These are phyloP conservation scores for Mimachlamys varia DNA, from an alignment of 2,888 invertebrate genomes.

Conservation along the genomic window DNA sequence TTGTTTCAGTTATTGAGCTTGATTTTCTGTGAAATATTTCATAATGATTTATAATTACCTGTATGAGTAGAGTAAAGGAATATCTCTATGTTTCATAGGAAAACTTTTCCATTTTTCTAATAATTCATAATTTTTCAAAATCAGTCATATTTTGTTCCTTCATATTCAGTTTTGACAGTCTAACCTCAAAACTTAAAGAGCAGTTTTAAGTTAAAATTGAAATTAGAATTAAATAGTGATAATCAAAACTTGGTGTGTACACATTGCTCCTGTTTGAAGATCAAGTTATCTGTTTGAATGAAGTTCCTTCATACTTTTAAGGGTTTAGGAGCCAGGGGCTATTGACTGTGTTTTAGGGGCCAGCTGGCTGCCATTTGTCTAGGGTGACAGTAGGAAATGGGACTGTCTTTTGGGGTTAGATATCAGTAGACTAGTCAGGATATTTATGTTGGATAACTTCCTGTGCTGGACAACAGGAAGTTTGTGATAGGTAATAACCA, in stretches of 20 bases:
- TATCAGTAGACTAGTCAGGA: not conserved
- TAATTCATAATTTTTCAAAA: too few relatives aligned
- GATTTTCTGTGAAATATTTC: too few relatives aligned
- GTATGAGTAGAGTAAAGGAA: too few relatives aligned
- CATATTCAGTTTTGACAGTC: too few relatives aligned
- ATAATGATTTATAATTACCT: too few relatives aligned
- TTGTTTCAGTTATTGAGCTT: too few relatives aligned
- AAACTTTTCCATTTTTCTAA: too few relatives aligned
- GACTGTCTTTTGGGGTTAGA: slow-evolving; percentile 9
- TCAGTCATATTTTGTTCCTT: too few relatives aligned
- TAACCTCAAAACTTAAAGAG: not conserved
- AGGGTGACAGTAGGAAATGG: slow-evolving; percentile 27
- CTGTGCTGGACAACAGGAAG: not conserved
- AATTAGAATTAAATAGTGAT: too few relatives aligned
- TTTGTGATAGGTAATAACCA: not conserved
- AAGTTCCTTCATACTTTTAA: not conserved
- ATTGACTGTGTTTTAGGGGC: slow-evolving; percentile 7
- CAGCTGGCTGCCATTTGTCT: slow-evolving; percentile 34
- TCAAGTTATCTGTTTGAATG: not conserved
- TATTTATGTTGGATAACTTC: slow-evolving; percentile 1
- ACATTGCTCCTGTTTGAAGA: not conserved
- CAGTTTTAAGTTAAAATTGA: too few relatives aligned
- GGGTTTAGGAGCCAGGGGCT: slow-evolving; percentile 20
- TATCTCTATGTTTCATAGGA: too few relatives aligned
- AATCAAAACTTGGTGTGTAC: not conserved